Evolutionary conservation across 2,888 invertebrate species (phyloP), one percentile per base, ranked within the genome.

Genomic region (Physocephala rufipes): DNA sequence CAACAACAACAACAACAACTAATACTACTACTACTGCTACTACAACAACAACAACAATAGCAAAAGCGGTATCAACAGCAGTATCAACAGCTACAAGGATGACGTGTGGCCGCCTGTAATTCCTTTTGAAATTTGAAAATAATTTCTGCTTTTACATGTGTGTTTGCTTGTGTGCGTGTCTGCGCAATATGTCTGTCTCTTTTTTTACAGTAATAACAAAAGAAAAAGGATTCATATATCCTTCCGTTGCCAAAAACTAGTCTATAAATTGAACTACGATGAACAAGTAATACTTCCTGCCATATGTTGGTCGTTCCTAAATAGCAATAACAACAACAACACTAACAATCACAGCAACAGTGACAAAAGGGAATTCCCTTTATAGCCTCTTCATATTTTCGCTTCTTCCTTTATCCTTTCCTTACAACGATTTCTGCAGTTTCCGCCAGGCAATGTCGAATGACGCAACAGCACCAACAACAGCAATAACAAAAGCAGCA

Each of bases 241-340:
- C 26, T 47, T 70, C 26, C 21, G 79, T 75, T 81, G 81, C 82
- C 81, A 81, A 81, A 81, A 81, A 79, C 79, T 78, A 63, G 82
- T 81, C 81, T 81, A 81, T 81, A 82, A 81, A 81, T 81, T 76
- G 75, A 76, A 79, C 77, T 76, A 72, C 76, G 77, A 79, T 79
- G 79, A 81, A 79, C 77, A 63, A 63, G 47, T 16, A 63, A 26
- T 63, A n/a, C 63, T 47, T 63, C 47, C 26, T 45, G 63, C 63
- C 63, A 63, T 47, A 47, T 63, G 63, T 43, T 63, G 26, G 45
- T 21, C 15, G 19, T 24, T 36, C 12, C 43, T 55, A 15, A 16
- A 26, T 19, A 26, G 24, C 55, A 26, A 55, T 9, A 36, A 36
- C 36, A 36, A 36, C 36, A 36, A 36, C 36, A 36, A 36, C 36